A percentile compares a stretch with the other conserved stretches of the same genome.
Evolutionary conservation across 2,888 invertebrate species (phyloP).

Genomic region (Drosophila flavopinicola): DNA sequence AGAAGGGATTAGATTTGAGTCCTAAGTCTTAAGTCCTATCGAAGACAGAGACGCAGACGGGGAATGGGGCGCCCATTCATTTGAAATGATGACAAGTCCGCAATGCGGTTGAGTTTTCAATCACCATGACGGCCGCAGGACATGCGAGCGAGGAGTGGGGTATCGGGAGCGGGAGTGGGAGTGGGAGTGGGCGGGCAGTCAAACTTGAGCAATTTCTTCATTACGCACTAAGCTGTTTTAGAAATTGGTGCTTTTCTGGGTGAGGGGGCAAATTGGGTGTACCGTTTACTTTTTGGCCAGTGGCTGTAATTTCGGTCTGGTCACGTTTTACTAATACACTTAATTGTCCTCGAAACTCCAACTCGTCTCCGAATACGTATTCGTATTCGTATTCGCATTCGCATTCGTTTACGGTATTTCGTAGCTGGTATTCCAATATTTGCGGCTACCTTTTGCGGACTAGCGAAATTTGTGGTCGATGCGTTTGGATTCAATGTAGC

Average conservation of each 20-base stretch:
- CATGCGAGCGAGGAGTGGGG: conserved; percentile 9
- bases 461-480: conserved; percentile 68
- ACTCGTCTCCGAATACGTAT: too few relatives aligned
- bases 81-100: conserved; percentile 76
- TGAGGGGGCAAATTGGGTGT: conserved; percentile 3
- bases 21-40: conserved; percentile 60
- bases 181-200: neutral
- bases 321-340: conserved; percentile 78
- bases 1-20: conserved; percentile 70
- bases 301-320: conserved; percentile 71
- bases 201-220: conserved; percentile 75
- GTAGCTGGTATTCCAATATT: conserved; percentile 9
- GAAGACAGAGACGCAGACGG: conserved; percentile 30
- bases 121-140: conserved; percentile 70
- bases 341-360: conserved; percentile 58
- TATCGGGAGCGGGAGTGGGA: neutral
- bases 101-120: conserved; percentile 76
- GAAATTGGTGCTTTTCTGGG: conserved; percentile 50
- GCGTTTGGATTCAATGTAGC: conserved; percentile 74
- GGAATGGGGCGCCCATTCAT: conserved; percentile 69
- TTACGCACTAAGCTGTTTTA: conserved; percentile 72
- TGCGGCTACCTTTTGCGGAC: conserved; percentile 67
- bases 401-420: conserved; percentile 3
- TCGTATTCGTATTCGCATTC: conserved; percentile 3
- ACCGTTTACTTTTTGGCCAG: conserved; percentile 50